Evolutionary conservation across 2,113 vertebrate species (phyloP).

Genomic region (Halcyon malimbica): DNA sequence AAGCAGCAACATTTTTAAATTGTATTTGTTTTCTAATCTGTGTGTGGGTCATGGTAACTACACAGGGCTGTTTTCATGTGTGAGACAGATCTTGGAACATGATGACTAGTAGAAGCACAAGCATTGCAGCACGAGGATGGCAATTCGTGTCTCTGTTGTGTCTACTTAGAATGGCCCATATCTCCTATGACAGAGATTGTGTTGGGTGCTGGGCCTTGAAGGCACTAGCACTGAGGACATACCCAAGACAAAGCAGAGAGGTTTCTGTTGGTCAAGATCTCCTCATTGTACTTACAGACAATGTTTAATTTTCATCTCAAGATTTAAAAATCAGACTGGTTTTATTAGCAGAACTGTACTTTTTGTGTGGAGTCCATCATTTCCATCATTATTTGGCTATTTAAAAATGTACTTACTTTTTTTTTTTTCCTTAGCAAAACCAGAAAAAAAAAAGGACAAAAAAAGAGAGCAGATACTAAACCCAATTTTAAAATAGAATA

Average conservation of each 20-base stretch:
- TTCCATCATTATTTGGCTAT: background rate
- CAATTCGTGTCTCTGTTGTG: background rate
- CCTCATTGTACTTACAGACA: background rate
- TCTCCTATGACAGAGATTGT: background rate
- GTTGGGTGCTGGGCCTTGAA: background rate
- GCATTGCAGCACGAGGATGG: fast-evolving
- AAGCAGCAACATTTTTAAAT: background rate
- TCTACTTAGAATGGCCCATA: background rate
- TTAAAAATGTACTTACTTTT: background rate
- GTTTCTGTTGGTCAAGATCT: background rate
- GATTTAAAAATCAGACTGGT: background rate
- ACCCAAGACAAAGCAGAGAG: background rate
- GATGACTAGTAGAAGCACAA: background rate
- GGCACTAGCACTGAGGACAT: background rate
- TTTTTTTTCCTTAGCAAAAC: background rate
- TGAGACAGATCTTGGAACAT: background rate
- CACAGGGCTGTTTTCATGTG: background rate
- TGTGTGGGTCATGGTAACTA: background rate
- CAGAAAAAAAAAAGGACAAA: background rate
- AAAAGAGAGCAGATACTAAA: background rate
- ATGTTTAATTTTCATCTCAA: background rate
- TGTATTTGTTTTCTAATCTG: background rate
- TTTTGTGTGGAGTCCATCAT: background rate
- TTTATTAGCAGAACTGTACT: background rate
- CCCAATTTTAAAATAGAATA: background rate